These are phyloP conservation scores for Leptobrachium leishanense DNA, from an alignment of 2,113 vertebrate genomes.

Conservation along the genomic window DNA sequence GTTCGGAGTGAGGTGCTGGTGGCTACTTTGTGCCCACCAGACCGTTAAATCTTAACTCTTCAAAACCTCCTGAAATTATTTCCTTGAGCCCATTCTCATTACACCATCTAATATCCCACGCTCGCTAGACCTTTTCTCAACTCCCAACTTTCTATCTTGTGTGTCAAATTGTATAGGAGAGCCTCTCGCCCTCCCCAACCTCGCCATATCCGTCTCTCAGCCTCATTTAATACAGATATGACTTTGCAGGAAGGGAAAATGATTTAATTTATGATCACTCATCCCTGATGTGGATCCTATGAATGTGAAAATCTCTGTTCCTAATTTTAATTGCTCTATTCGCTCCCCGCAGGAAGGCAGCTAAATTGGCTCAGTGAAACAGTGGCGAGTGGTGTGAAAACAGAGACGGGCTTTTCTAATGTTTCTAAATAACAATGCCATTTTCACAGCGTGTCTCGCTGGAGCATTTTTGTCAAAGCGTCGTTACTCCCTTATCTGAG, in stretches of 20 bases:
- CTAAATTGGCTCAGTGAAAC: slow-evolving; percentile 78
- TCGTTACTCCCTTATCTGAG: not conserved
- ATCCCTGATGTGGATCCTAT: slow-evolving; percentile 72
- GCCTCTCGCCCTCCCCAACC: slow-evolving; percentile 10
- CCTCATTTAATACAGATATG: slow-evolving; percentile 63
- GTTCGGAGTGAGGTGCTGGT: too few species aligned
- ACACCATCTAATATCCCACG: too few species aligned
- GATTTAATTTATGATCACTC: slow-evolving; percentile 77
- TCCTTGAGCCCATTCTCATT: too few species aligned
- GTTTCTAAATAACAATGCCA: slow-evolving; percentile 83
- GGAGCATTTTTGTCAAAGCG: slow-evolving; percentile 67
- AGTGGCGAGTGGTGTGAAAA: slow-evolving; percentile 78
- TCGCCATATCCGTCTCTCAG: slow-evolving; percentile 41
- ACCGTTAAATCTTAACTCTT: too few species aligned
- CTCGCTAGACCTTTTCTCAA: not conserved
- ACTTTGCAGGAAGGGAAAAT: slow-evolving; percentile 70
- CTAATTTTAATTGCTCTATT: slow-evolving; percentile 82
- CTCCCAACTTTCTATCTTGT: slow-evolving; percentile 1
- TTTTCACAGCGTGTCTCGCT: slow-evolving; percentile 80
- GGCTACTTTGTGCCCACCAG: too few species aligned
- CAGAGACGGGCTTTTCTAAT: slow-evolving; percentile 77
- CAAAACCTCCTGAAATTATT: too few species aligned
- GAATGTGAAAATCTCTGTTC: slow-evolving; percentile 78
- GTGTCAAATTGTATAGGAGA: slow-evolving; percentile 2
- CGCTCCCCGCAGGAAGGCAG: slow-evolving; percentile 73